Evolutionary conservation across 2,797 vertebrate genomes (phyloP).

Genomic region (Sebastes dallii): DNA sequence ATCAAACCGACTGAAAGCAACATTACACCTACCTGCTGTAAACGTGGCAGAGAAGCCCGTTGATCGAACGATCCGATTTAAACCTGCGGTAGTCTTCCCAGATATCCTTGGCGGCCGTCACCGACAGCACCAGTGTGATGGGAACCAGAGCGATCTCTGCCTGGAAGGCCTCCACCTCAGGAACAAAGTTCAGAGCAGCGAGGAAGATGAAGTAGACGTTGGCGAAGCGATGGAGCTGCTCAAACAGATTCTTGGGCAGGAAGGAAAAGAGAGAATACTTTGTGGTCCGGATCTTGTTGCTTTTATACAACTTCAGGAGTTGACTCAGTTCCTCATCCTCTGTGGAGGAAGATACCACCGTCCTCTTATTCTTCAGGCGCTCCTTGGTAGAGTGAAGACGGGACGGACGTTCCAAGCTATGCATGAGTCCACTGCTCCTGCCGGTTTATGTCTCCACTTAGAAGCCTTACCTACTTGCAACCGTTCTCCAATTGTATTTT

Average conservation of each 20-base stretch:
- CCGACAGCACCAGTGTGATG: conserved; percentile 59
- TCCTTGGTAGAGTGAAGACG: conserved; percentile 4
- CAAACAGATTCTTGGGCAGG: conserved; percentile 80
- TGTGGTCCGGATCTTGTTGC: conserved; percentile 74
- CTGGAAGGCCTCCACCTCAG: conserved; percentile 77
- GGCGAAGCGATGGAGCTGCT: conserved; percentile 78
- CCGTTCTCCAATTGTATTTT: neutral
- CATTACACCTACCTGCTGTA: conserved; percentile 71
- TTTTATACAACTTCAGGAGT: conserved; percentile 39
- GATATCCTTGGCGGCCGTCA: conserved; percentile 73
- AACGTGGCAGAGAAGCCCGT: conserved; percentile 60
- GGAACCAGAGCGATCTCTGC: conserved; percentile 71
- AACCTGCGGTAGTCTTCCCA: conserved; percentile 76
- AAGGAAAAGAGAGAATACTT: conserved; percentile 80
- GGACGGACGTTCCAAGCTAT: neutral
- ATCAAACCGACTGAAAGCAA: neutral
- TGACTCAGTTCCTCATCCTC: conserved; percentile 34
- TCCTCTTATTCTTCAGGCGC: conserved; percentile 57
- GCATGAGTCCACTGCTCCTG: conserved; percentile 42
- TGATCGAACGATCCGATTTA: conserved; percentile 65
- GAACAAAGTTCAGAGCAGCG: conserved; percentile 76
- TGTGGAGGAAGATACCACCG: conserved; percentile 41
- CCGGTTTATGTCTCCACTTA: neutral
- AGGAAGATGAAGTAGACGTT: conserved; percentile 80
- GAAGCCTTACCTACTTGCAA: neutral